Evolutionary conservation across 2,888 invertebrate genomes (phyloP), one percentile per base, ranked within the genome.

Genomic region (Plemyria rubiginata): DNA sequence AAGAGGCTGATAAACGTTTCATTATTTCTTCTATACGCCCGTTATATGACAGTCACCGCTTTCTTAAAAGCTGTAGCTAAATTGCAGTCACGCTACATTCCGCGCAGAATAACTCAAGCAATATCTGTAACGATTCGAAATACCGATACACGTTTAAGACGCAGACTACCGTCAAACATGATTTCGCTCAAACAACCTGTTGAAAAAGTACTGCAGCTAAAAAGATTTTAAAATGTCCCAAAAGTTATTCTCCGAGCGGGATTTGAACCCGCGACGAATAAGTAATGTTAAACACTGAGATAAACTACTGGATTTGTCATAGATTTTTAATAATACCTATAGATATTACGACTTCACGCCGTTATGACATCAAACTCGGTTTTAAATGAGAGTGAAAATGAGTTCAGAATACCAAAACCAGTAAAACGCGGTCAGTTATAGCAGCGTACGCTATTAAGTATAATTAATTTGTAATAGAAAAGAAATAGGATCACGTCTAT

Each of bases 1-100:
- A 22, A 2, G 22, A 22, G 22, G 22, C 22, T 22, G 22, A 22
- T 22, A 22, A 22, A 1, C 22, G 22, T 22, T 22, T 22, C 22
- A 3, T 22, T 22, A 22, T 22, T 22, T 22, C 22, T 3, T 22
- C 22, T 3, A 6, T 28, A 49, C 49, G 13, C n/a, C n/a, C 48
- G 11, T 38, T 38, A 38, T n/a, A 29, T 15, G 45, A 45, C 16
- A 13, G 41, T 4, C n/a, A n/a, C 36, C 36, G 8, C 36, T 36
- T 36, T 36, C 9, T 36, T 36, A 36, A 8, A 36, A 36, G 9
- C 36, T 22, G n/a, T n/a, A 46, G 12, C n/a, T 4, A 38, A 41
- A 11, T 12, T 12, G 54, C 41, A 29, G 50, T 49, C 62, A 59
- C 59, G 63, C 58, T 45, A 58, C 54, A 59, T 63, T 59, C 59